Evolutionary conservation across 2,888 invertebrate genomes (phyloP).

Genomic region (Eumacrocentrus americanus): DNA sequence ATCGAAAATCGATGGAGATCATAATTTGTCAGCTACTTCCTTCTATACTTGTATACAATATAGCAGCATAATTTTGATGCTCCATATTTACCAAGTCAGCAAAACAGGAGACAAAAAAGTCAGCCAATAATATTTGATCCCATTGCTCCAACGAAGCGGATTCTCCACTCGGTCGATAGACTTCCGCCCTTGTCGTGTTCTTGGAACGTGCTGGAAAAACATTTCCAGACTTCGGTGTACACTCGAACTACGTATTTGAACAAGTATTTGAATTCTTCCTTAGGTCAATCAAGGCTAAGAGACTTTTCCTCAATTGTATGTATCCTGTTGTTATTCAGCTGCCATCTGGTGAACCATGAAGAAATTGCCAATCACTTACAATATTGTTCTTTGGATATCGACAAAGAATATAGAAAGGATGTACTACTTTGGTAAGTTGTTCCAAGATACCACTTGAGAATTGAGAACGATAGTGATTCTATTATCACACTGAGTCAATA

Average conservation of each 20-base stretch:
- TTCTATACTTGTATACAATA: slow-evolving; percentile 10
- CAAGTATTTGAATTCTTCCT: slow-evolving; percentile 45
- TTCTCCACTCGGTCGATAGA: slow-evolving; percentile 30
- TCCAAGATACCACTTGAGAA: too few species aligned
- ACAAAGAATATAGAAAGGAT: too few species aligned
- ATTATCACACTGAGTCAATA: neutral
- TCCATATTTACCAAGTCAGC: slow-evolving; percentile 59
- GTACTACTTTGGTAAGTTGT: too few species aligned
- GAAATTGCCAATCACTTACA: too few species aligned
- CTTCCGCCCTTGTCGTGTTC: neutral
- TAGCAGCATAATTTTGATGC: slow-evolving; percentile 64
- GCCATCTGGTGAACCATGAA: too few species aligned
- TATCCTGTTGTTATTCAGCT: slow-evolving; percentile 50
- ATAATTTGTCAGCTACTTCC: slow-evolving; percentile 1
- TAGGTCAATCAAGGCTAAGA: slow-evolving; percentile 49
- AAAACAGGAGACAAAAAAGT: slow-evolving; percentile 53
- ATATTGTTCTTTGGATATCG: too few species aligned
- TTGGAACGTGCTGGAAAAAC: slow-evolving; percentile 17
- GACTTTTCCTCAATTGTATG: slow-evolving; percentile 46
- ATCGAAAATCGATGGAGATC: slow-evolving; percentile 28
- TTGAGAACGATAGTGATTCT: neutral
- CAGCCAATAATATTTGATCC: slow-evolving; percentile 40
- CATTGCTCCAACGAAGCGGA: slow-evolving; percentile 25
- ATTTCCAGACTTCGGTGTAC: slow-evolving; percentile 18
- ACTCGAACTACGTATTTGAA: slow-evolving; percentile 27